These are phyloP conservation scores for Drosophila acutilabella DNA, from an alignment of 2,888 invertebrate species.

Conservation along the genomic window DNA sequence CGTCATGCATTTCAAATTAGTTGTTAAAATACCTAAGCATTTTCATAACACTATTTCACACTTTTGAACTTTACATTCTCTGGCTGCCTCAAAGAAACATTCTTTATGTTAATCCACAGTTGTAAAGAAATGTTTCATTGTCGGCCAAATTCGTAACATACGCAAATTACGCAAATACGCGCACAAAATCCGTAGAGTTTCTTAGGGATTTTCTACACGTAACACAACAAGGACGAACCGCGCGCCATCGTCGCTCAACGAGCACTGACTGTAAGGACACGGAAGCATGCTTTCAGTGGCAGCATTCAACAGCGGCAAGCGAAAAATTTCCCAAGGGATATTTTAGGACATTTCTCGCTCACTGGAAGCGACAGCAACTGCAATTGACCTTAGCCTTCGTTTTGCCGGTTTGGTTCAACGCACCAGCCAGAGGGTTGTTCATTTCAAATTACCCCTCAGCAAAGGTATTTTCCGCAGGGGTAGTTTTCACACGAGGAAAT, in stretches of 20 bases:
- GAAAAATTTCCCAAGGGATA: conserved; percentile 47
- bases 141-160: conserved; percentile 13
- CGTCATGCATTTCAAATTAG: conserved; percentile 60
- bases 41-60: conserved; percentile 27
- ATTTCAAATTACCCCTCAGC: conserved; percentile 28
- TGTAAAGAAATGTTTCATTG: conserved; percentile 67
- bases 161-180: conserved; percentile 47
- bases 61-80: conserved; percentile 24
- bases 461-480: conserved; percentile 26
- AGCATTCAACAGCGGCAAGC: conserved; percentile 47
- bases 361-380: conserved; percentile 67
- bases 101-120: conserved; percentile 75
- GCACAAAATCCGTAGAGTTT: conserved; percentile 20
- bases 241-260: conserved; percentile 59
- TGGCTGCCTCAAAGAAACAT: conserved; percentile 46
- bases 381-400: conserved; percentile 81
- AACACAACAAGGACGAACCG: conserved; percentile 49
- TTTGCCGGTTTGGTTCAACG: conserved; percentile 75
- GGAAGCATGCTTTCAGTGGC: conserved; percentile 7
- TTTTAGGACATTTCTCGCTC: conserved; percentile 43
- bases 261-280: conserved; percentile 52
- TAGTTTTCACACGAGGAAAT: conserved; percentile 19
- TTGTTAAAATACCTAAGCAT: conserved; percentile 31
- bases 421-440: conserved; percentile 52
- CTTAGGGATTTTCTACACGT: conserved; percentile 4